Evolutionary conservation across 2,888 invertebrate genomes (phyloP).

Genomic region (Clistopyga incitator): DNA sequence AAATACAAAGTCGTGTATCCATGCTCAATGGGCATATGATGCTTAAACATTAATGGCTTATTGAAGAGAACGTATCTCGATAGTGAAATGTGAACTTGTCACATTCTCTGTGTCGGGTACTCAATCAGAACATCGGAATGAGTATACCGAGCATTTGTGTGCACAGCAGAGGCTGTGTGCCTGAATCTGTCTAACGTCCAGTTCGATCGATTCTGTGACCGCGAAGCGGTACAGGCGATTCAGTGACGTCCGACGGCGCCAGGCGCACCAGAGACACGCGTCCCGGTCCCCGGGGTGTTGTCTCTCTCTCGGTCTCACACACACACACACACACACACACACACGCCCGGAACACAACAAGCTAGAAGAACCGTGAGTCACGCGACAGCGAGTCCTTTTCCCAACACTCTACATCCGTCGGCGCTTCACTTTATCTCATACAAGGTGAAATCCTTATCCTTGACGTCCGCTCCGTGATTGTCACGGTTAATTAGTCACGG

Average conservation of each 20-base stretch:
- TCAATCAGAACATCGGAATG: slow-evolving; percentile 36
- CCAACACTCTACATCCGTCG: slow-evolving; percentile 73
- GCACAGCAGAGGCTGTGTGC: slow-evolving; percentile 35
- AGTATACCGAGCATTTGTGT: slow-evolving; percentile 18
- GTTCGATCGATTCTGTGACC: slow-evolving; percentile 66
- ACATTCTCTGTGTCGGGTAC: slow-evolving; percentile 14
- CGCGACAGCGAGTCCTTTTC: slow-evolving; percentile 79
- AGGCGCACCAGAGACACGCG: slow-evolving; percentile 37
- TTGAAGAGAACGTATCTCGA: slow-evolving; percentile 7
- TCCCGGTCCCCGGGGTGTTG: slow-evolving; percentile 55
- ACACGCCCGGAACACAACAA: slow-evolving; percentile 50
- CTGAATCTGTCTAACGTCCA: slow-evolving; percentile 50
- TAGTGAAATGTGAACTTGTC: slow-evolving; percentile 38
- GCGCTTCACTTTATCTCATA: slow-evolving; percentile 72
- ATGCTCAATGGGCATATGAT: neutral
- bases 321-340: no score
- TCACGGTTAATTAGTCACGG: neutral
- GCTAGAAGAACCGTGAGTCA: slow-evolving; percentile 75
- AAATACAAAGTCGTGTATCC: no score
- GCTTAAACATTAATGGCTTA: slow-evolving; percentile 27
- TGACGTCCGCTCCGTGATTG: neutral
- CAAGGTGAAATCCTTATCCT: slow-evolving; percentile 77
- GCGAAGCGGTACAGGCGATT: slow-evolving; percentile 71
- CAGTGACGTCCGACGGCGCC: slow-evolving; percentile 72
- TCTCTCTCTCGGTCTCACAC: slow-evolving; percentile 6